phyloP scores from a whole-genome alignment of 2,113 vertebrate species.

The Muntiacus reevesi region DNA sequence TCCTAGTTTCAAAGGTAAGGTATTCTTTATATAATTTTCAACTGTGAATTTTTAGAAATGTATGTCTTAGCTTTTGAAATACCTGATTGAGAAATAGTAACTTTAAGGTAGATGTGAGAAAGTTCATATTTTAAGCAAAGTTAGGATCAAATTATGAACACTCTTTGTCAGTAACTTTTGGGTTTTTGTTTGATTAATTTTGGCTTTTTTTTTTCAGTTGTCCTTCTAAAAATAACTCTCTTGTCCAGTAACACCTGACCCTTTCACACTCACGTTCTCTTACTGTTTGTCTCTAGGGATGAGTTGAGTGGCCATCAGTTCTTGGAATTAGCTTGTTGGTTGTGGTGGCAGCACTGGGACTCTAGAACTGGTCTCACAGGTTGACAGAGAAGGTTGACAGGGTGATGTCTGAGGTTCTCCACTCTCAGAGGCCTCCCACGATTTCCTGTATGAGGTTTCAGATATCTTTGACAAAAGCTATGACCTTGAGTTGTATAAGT shows the following conservation, averaged over 20 bases:
- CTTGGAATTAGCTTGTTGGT: not conserved
- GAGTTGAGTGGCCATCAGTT: not conserved
- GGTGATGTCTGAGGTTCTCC: not conserved
- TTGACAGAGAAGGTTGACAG: not conserved
- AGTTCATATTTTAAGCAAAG: not conserved
- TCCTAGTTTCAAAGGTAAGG: slow-evolving; percentile 94
- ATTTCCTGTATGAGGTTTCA: not conserved
- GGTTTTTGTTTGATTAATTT: not conserved
- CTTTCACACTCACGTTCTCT: not conserved
- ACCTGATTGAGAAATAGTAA: not conserved
- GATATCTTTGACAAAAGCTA: not conserved
- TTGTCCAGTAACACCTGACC: not conserved
- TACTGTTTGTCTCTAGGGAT: not conserved
- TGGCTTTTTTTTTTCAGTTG: not conserved
- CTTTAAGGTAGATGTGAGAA: not conserved
- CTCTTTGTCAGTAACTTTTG: not conserved
- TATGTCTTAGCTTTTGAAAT: not conserved
- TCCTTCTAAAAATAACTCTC: not conserved
- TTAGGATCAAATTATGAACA: not conserved
- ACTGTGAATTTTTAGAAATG: slow-evolving; percentile 10
- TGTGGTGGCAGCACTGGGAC: not conserved
- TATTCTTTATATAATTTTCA: slow-evolving; percentile 28
- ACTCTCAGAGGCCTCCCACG: not conserved
- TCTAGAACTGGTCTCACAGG: not conserved
- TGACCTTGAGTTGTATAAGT: not conserved